These are phyloP conservation scores for Phaethon lepturus DNA, from an alignment of 2,113 vertebrate genomes.

Conservation along the genomic window DNA sequence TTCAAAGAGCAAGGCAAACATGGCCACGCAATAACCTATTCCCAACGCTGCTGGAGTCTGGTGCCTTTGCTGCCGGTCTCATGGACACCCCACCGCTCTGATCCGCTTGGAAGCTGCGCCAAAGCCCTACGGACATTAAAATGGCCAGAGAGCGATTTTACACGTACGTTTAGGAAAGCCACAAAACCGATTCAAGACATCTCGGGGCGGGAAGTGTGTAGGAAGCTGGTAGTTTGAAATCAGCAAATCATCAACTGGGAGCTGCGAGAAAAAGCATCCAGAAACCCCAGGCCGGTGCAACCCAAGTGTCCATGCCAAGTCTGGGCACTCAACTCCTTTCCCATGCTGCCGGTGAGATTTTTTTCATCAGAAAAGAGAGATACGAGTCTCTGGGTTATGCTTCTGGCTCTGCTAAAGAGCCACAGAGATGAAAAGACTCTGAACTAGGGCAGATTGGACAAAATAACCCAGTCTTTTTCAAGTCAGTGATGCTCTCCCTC, in stretches of 20 bases:
- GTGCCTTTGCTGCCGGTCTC: fast-evolving
- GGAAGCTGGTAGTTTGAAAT: background rate
- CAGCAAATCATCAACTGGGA: background rate
- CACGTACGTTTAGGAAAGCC: background rate
- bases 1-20: fast-evolving
- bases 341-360: background rate
- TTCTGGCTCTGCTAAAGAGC: background rate
- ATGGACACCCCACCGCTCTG: fast-evolving
- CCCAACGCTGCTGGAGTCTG: fast-evolving
- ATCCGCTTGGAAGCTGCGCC: fast-evolving
- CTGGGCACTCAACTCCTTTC: background rate
- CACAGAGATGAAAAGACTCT: background rate
- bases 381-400: background rate
- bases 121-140: background rate
- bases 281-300: background rate
- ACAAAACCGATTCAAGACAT: background rate
- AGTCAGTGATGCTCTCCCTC: background rate
- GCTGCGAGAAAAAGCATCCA: background rate
- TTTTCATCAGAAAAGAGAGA: background rate
- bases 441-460: background rate
- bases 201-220: fast-evolving
- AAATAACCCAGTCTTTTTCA: background rate
- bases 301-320: too few relatives aligned
- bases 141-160: fast-evolving
- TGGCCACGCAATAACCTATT: background rate